Conservation (phyloP, 2,113 vertebrate genomes). For the Grus americana region DNA sequence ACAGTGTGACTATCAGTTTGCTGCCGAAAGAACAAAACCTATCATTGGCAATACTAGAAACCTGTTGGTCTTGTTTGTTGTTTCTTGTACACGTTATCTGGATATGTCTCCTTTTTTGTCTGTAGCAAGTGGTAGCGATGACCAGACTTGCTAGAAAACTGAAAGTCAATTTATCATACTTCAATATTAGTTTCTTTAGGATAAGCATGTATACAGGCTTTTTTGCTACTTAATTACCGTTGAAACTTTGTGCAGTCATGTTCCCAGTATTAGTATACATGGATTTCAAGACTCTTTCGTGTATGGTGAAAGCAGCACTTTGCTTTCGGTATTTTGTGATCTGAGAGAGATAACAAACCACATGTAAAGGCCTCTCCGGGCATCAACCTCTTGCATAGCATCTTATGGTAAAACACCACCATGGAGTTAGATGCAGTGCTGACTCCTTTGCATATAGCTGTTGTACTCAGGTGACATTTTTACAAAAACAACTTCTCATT, state of each 20-base stretch:
- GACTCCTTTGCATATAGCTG: neutral
- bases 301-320: neutral
- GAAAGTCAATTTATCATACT: neutral
- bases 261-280: neutral
- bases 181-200: neutral
- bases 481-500: neutral
- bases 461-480: neutral
- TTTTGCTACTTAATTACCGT: neutral
- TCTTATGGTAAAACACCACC: neutral
- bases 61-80: neutral
- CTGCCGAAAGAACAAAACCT: slow-evolving; percentile 23
- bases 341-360: neutral
- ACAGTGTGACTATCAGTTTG: neutral
- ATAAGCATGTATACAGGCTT: neutral
- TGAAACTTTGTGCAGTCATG: neutral
- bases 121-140: neutral
- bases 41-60: neutral
- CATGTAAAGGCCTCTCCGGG: neutral
- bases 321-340: neutral
- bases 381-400: fast-evolving
- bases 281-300: neutral
- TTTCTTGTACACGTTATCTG: neutral
- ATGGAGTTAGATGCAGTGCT: fast-evolving
- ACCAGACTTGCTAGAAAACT: neutral
- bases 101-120: neutral